Evolutionary conservation across 1,140 invertebrate genomes (phyloP), one percentile per base, ranked within the genome.

Genomic region (Heliconius melpomene): DNA sequence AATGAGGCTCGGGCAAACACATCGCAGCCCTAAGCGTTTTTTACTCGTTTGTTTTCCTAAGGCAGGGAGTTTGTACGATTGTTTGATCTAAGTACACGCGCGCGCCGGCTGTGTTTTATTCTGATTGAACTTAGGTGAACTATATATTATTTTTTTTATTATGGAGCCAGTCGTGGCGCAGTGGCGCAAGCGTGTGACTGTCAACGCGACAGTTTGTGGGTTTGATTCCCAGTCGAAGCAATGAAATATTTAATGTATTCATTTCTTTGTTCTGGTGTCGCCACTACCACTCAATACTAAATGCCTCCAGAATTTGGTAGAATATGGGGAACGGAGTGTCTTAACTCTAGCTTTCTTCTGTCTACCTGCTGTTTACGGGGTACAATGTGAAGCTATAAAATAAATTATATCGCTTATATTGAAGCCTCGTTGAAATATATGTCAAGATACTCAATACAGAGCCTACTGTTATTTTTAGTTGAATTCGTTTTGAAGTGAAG

Each of bases 41-140:
- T 54, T 74, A 71, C 26, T 73, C 57, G 73, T 91, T 89, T 92
- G 86, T 88, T 91, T 90, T 87, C 88, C 82, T 86, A 87, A 82
- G 77, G 84, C 82, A 87, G 84, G 40, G 79, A 82, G 81, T 87
- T 88, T 86, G 84, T 85, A 78, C 82, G 84, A 85, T 82, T 88
- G 86, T 88, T 89, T 86, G 84, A 85, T 88, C 88, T 87, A 78
- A 86, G 87, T 87, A 83, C 83, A 86, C 74, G 86, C 85, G 79
- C 88, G 84, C 82, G 77, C 84, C 76, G 75, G 66, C 46, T 57
- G 72, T 57, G 29, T 66, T 74, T 36, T 26, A 40, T 72, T 72
- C 71, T 40, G 11, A 72, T 72, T 38, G 71, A 72, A 72, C 71
- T 38, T 72, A 38, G 1, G 60, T 29, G 26, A 66, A 66, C 11